Evolutionary conservation across 2,888 invertebrate genomes (phyloP).

Genomic region (Linnaemya vulpina): DNA sequence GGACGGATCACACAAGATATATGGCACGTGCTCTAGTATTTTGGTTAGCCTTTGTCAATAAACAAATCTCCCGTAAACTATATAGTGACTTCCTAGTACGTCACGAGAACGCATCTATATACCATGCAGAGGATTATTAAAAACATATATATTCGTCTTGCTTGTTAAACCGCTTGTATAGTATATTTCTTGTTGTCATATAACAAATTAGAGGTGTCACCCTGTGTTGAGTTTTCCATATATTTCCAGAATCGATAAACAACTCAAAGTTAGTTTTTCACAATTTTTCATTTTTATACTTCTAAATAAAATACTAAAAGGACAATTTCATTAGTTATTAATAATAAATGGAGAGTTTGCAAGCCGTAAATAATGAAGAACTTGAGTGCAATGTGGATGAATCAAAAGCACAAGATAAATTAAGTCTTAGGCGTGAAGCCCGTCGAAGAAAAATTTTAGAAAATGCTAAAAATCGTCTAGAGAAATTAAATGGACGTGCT

Average conservation of each 20-base stretch:
- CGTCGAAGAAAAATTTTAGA: constrained; percentile 71
- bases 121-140: too few relatives aligned
- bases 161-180: too few relatives aligned
- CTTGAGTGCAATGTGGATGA: constrained; percentile 41
- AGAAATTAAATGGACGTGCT: constrained; percentile 66
- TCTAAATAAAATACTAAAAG: constrained; percentile 48
- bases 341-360: constrained; percentile 50
- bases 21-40: too few relatives aligned
- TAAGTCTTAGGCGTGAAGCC: constrained; percentile 69
- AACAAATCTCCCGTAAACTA: too few relatives aligned
- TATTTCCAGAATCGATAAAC: constrained; percentile 14
- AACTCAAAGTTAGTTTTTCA: constrained; percentile 40
- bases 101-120: too few relatives aligned
- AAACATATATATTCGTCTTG: too few relatives aligned
- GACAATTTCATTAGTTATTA: not conserved
- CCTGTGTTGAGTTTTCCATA: constrained; percentile 7
- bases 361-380: constrained; percentile 43
- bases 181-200: not conserved
- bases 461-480: constrained; percentile 72
- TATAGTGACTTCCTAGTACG: too few relatives aligned
- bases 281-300: constrained; percentile 52
- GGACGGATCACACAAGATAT: too few relatives aligned
- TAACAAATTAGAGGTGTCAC: not conserved
- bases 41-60: too few relatives aligned
- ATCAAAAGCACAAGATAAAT: constrained; percentile 63